Percentiles rank a stretch among this genome's conserved stretches.
Conservation (phyloP, 2,888 invertebrate genomes). For the Schrankia costaestrigalis region DNA sequence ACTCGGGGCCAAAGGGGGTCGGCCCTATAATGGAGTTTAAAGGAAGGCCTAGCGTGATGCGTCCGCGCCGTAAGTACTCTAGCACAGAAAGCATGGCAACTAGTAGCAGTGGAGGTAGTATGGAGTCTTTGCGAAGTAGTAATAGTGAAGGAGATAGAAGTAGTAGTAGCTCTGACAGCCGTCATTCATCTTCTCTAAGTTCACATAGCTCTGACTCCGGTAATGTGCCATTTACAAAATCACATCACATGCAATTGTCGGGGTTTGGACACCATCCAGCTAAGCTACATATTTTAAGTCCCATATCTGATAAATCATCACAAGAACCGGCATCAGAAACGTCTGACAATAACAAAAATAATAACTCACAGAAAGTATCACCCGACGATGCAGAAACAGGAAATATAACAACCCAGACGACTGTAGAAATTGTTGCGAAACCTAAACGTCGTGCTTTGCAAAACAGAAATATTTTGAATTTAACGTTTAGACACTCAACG, state of each 20-base stretch:
- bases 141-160: conserved; percentile 93
- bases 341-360: conserved; percentile 89
- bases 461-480: conserved; percentile 87
- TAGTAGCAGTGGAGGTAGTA: conserved; percentile 92
- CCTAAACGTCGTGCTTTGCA: conserved; percentile 85
- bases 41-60: conserved; percentile 77
- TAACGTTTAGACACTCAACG: conserved; percentile 83
- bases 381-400: conserved; percentile 83
- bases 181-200: conserved; percentile 90
- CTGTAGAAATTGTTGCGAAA: conserved; percentile 76
- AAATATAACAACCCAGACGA: conserved; percentile 66
- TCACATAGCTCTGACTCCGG: conserved; percentile 93
- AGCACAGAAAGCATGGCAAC: conserved; percentile 94
- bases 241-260: conserved; percentile 83
- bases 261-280: conserved; percentile 86
- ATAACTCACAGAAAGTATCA: conserved; percentile 88
- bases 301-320: conserved; percentile 94
- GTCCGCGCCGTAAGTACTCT: conserved; percentile 83
- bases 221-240: conserved; percentile 81
- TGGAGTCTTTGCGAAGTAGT: conserved; percentile 92
- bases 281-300: conserved; percentile 92
- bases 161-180: conserved; percentile 91
- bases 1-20: conserved; percentile 78
- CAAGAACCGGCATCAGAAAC: conserved; percentile 92
- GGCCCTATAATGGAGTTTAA: conserved; percentile 83